These are phyloP conservation scores for Thymallus thymallus DNA, from an alignment of 2,113 vertebrate genomes.

Conservation along the genomic window DNA sequence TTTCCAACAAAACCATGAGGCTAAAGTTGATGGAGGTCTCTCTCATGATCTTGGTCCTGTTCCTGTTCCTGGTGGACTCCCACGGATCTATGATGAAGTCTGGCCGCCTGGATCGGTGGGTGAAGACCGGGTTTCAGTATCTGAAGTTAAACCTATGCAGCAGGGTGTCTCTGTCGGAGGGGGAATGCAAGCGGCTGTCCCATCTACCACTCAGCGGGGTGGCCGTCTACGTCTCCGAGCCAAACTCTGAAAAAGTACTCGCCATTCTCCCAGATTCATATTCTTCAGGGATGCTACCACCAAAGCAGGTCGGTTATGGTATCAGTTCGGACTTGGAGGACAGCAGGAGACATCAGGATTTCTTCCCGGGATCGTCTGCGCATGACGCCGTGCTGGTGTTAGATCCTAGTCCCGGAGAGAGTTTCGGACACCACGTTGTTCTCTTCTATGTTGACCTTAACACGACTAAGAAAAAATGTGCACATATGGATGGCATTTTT, in stretches of 20 bases:
- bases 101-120: constrained; percentile 73
- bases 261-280: constrained; percentile 73
- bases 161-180: constrained; percentile 44
- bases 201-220: constrained; percentile 66
- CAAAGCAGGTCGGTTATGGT: constrained; percentile 35
- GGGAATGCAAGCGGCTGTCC: constrained; percentile 64
- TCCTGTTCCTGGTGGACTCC: constrained; percentile 45
- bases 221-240: constrained; percentile 72
- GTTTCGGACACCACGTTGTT: constrained; percentile 76
- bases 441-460: constrained; percentile 79
- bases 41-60: constrained; percentile 42
- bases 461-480: constrained; percentile 75
- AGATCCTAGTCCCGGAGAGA: constrained; percentile 76
- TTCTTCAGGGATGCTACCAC: constrained; percentile 31
- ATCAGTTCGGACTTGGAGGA: constrained; percentile 16
- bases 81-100: constrained; percentile 37
- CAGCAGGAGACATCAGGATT: constrained; percentile 47
- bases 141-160: constrained; percentile 72
- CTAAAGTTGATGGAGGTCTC: constrained; percentile 29
- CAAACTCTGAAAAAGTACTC: constrained; percentile 65
- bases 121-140: constrained; percentile 70
- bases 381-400: constrained; percentile 77
- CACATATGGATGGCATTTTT: constrained; percentile 73
- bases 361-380: constrained; percentile 48
- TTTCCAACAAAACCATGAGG: constrained; percentile 33